Base-by-base conservation (phyloP, 35 echinoderm and acorn worm genomes). In the Apostichopus californicus region DNA sequence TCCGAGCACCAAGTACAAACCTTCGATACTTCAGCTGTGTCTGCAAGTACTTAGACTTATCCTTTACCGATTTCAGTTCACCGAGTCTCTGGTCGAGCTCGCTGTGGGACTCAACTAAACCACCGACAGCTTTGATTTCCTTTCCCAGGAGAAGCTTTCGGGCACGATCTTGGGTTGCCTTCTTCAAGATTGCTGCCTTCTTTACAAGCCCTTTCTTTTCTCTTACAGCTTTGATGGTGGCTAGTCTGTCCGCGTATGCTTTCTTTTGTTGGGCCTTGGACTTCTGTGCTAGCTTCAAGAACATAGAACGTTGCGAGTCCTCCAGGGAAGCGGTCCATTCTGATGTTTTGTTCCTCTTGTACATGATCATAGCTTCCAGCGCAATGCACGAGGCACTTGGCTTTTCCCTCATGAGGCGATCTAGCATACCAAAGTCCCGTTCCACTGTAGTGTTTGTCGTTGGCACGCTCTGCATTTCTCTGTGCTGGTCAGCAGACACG, bases 331-430 rank as follows among this genome's bases (percentile, higher is more conserved):
- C 86, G 54, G 17, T 22, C 86, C 86, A 88, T 23, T 88, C 63
- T 1, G 17, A 18, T 46, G 61, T 88, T 61, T 88, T 5, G 61
- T 88, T 88, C 60, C 20, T 88, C 22, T 17, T 13, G 61, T 72
- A 94, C 93, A 94, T 86, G 64, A 91, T 96, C 54, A 96, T 85
- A 18, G 84, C 73, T 68, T 96, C 92, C 59, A 88, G 61, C n/a
- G 91, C 92, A 55, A 93, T 73, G 56, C 77, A 64, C 18, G 73
- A 89, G 5, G 92, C 94, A 90, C 56, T 72, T 9, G 94, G 92
- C 65, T 95, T 95, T 15, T 73, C 46, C 57, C 88, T 83, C 79
- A 96, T 90, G 34, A 96, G 24, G 71, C 81, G 5, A 7, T n/a
- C n/a, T n/a, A n/a, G n/a, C n/a, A n/a, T n/a, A n/a, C n/a, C n/a